Conservation (phyloP, 2,113 vertebrate species). For the Pygoscelis antarcticus region DNA sequence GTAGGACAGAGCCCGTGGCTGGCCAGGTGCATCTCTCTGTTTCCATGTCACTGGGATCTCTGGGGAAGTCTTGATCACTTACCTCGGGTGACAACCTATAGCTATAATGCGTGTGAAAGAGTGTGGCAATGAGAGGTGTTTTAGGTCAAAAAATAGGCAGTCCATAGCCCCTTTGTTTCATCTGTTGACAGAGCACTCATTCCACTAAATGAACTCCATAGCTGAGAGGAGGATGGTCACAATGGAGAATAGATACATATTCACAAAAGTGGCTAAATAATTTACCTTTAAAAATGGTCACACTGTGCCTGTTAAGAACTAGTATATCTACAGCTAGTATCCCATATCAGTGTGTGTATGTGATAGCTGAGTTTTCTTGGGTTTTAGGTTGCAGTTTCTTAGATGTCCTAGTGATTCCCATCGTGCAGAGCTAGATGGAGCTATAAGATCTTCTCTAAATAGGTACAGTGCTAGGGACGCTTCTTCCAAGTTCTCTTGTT, state of each 20-base stretch:
- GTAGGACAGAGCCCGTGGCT: neutral
- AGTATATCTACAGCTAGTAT: neutral
- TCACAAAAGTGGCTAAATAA: neutral
- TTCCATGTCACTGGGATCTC: neutral
- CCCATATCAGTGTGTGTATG: neutral
- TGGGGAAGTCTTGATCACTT: neutral
- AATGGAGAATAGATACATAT: fast-evolving
- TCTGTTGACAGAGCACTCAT: fast-evolving
- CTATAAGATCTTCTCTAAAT: constrained; percentile 76
- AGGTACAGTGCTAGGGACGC: neutral
- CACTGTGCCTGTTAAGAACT: neutral
- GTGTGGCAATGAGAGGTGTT: neutral
- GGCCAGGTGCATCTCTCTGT: neutral
- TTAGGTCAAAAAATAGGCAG: neutral
- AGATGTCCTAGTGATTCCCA: constrained; percentile 56
- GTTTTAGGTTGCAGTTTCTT: constrained; percentile 12
- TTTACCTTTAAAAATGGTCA: constrained; percentile 22
- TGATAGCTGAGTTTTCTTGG: neutral
- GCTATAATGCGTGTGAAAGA: neutral
- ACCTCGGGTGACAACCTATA: neutral
- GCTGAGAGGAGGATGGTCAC: neutral
- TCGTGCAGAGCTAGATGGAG: constrained; percentile 79
- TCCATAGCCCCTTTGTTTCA: neutral
- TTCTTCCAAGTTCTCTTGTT: neutral
- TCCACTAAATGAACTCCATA: neutral